These are phyloP conservation scores for Clarias pachynema DNA, from an alignment of 2,797 vertebrate genomes.

Conservation along the genomic window DNA sequence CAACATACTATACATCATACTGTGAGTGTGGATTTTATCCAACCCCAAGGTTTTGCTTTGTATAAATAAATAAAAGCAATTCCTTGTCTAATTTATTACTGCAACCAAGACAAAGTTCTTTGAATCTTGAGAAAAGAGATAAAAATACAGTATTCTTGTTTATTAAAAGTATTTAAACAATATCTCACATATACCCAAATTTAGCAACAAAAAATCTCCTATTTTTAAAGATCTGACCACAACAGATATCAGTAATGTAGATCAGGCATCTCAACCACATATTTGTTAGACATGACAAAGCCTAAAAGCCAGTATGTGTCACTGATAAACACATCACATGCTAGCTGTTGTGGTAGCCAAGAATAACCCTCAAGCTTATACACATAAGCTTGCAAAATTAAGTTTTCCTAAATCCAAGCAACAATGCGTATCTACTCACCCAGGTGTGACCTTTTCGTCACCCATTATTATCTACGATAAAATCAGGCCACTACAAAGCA, in stretches of 20 bases:
- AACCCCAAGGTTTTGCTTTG: too few species aligned
- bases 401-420: background rate
- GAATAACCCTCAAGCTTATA: background rate
- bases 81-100: too few species aligned
- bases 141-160: background rate
- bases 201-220: background rate
- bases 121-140: too few species aligned
- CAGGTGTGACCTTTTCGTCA: background rate
- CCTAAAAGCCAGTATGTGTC: slow-evolving; percentile 1
- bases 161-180: background rate
- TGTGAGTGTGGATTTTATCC: too few species aligned
- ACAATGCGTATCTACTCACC: background rate
- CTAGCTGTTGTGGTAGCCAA: background rate
- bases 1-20: too few species aligned
- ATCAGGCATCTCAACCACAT: background rate
- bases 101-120: too few species aligned
- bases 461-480: background rate
- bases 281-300: background rate
- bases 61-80: too few species aligned
- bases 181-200: background rate
- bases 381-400: background rate
- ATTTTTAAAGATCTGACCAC: background rate
- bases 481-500: background rate
- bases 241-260: background rate
- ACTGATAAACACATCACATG: background rate